Conservation (phyloP, 2,888 invertebrate species). For the Synergus laeviventris region DNA sequence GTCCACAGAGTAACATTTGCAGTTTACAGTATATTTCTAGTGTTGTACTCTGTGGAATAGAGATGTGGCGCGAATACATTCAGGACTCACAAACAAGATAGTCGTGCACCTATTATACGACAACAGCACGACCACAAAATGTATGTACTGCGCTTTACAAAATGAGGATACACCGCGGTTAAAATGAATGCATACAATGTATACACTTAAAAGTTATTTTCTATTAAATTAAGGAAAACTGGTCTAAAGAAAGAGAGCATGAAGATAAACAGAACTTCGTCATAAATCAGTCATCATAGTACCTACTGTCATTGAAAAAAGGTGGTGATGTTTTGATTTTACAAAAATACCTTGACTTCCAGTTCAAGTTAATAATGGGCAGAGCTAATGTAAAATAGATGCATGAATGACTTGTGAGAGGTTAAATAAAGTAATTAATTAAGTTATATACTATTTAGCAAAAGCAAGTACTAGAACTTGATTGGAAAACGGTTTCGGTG, state of each 20-base stretch:
- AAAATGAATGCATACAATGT: too few species aligned
- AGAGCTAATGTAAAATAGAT: neutral
- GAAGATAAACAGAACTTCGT: too few species aligned
- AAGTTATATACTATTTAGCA: neutral
- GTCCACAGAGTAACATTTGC: slow-evolving; percentile 5
- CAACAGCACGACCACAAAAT: neutral
- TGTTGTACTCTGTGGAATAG: neutral
- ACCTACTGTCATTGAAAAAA: too few species aligned
- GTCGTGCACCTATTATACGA: neutral
- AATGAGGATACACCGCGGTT: neutral
- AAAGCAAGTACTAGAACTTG: neutral
- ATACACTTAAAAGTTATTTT: too few species aligned
- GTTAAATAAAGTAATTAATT: neutral
- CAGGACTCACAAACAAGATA: neutral
- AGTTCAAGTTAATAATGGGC: too few species aligned
- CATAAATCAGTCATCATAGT: too few species aligned
- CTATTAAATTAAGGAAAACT: too few species aligned
- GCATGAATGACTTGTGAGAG: neutral
- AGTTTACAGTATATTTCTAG: neutral
- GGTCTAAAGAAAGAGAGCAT: too few species aligned
- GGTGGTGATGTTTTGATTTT: too few species aligned
- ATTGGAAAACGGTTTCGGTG: slow-evolving; percentile 26
- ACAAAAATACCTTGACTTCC: too few species aligned
- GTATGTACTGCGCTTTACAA: neutral
- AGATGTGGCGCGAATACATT: neutral